Percentiles rank a stretch among this genome's conserved stretches.
Evolutionary conservation across 23 tunicate genomes (phyloP).

Genomic region (Trididemnum nubilum): DNA sequence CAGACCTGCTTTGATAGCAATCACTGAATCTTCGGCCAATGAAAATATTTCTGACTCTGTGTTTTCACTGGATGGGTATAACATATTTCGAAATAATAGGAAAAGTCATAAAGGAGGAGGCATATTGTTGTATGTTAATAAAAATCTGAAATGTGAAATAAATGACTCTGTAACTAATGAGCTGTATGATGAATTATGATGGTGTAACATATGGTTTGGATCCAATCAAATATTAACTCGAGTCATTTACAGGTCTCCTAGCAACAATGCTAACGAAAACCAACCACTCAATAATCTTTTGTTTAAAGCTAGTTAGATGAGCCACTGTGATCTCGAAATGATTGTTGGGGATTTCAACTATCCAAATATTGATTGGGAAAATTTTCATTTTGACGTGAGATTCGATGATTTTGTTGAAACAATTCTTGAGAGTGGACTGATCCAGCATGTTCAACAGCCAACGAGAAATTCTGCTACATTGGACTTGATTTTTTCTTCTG

Average conservation of each 20-base stretch:
- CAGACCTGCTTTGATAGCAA: too few species aligned
- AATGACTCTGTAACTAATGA: background rate
- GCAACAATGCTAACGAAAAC: background rate
- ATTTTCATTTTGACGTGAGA: background rate
- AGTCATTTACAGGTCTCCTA: background rate
- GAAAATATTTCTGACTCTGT: too few species aligned
- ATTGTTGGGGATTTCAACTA: background rate
- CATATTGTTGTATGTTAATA: background rate
- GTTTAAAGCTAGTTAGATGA: background rate
- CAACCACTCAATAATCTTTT: background rate
- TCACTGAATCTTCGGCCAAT: too few species aligned
- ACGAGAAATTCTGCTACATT: background rate
- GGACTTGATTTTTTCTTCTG: background rate
- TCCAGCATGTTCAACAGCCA: background rate
- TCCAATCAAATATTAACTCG: background rate
- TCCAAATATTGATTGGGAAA: conserved; percentile 4
- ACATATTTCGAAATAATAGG: too few species aligned
- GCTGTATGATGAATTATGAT: background rate
- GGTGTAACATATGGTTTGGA: background rate
- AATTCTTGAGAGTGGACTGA: background rate
- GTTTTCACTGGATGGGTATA: too few species aligned
- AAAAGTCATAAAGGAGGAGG: background rate
- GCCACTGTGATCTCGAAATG: background rate
- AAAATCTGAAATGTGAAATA: background rate
- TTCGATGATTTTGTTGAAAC: background rate